Percentiles rank a stretch among this genome's conserved stretches.
phyloP scores from a whole-genome alignment of 2,113 vertebrate species.

The Pardalotus punctatus region DNA sequence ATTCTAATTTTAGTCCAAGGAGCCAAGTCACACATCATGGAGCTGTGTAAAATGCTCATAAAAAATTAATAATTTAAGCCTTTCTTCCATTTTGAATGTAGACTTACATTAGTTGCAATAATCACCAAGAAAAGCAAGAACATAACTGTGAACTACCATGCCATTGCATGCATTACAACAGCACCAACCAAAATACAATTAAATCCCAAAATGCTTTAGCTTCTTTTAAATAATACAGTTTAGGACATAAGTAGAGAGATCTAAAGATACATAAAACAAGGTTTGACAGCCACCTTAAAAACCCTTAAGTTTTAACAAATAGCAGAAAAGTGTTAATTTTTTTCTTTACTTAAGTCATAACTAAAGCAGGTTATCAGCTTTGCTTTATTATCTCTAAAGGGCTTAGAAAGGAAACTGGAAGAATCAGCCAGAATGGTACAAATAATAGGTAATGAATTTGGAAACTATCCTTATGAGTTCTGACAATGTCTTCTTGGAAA shows the following conservation, averaged over 20 bases:
- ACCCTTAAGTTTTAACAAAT: not conserved
- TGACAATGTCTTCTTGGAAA: not conserved
- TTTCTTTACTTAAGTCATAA: not conserved
- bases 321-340: not conserved
- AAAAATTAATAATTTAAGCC: not conserved
- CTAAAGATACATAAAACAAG: not conserved
- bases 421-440: not conserved
- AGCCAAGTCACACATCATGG: not conserved
- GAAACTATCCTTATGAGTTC: not conserved
- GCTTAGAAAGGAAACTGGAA: not conserved
- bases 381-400: not conserved
- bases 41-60: not conserved
- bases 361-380: not conserved
- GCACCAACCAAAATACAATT: not conserved
- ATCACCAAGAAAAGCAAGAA: not conserved
- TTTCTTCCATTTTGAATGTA: not conserved
- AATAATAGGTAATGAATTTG: not conserved
- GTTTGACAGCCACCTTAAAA: not conserved
- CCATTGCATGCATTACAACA: not conserved
- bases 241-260: not conserved
- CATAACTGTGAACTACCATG: not conserved
- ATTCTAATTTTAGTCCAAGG: slow-evolving; percentile 6
- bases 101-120: not conserved
- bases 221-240: not conserved
- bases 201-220: not conserved